Evolutionary conservation across 2,888 invertebrate genomes (phyloP).

Genomic region (Archips crataeganus): DNA sequence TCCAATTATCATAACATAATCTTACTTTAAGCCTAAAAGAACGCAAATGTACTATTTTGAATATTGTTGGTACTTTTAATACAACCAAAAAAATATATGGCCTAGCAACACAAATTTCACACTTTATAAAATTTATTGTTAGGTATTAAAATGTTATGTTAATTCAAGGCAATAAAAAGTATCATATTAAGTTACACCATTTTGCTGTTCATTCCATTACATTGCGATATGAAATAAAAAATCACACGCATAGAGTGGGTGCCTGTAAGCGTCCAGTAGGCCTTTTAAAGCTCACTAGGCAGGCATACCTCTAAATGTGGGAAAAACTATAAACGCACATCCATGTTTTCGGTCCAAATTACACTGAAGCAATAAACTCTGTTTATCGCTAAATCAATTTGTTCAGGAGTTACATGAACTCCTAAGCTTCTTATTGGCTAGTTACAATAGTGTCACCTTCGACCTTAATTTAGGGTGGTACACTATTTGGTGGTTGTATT

Average conservation of each 20-base stretch:
- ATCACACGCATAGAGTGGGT: neutral
- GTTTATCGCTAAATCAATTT: constrained; percentile 5
- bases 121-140: no score
- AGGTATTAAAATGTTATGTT: no score
- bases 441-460: constrained; percentile 12
- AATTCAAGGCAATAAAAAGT: no score
- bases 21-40: neutral
- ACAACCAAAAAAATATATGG: no score
- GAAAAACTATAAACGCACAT: neutral
- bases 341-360: neutral
- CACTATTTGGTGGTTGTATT: constrained; percentile 14
- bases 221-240: no score
- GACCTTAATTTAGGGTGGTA: constrained; percentile 25
- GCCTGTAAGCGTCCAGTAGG: neutral
- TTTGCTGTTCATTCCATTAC: no score
- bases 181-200: no score
- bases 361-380: neutral
- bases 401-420: neutral
- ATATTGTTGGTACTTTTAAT: no score
- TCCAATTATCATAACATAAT: neutral
- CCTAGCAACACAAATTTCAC: no score
- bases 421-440: constrained; percentile 14
- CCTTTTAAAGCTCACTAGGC: neutral
- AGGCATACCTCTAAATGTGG: neutral
- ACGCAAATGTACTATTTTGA: neutral